A percentile compares a stretch with the other conserved stretches of the same genome.
These are phyloP conservation scores for Dolichoris vasculosae DNA, from an alignment of 1,140 invertebrate genomes.

Conservation along the genomic window DNA sequence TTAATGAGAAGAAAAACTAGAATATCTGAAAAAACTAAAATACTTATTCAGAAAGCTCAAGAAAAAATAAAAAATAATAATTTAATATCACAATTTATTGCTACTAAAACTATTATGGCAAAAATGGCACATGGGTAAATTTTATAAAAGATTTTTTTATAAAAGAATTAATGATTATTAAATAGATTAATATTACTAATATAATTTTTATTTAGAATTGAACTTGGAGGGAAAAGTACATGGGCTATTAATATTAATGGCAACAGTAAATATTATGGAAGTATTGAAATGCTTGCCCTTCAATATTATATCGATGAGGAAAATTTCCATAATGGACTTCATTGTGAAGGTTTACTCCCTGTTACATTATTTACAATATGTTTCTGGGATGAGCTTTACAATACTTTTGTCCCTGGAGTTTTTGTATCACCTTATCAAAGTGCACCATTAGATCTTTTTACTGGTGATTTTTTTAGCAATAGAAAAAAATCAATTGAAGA, in stretches of 20 bases:
- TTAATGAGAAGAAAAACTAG: slow-evolving; percentile 58
- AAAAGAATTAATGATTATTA: slow-evolving; percentile 20
- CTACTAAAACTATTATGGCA: slow-evolving; percentile 53
- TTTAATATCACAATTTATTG: not conserved
- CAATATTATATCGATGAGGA: slow-evolving; percentile 58
- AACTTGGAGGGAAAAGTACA: slow-evolving; percentile 57
- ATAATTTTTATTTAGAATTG: slow-evolving; percentile 51
- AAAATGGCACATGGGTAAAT: slow-evolving; percentile 58
- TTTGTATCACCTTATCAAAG: slow-evolving; percentile 81
- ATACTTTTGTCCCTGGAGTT: slow-evolving; percentile 77
- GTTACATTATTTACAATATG: slow-evolving; percentile 80
- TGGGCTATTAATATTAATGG: slow-evolving; percentile 58
- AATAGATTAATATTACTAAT: slow-evolving; percentile 37
- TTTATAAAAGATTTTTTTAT: slow-evolving; percentile 25
- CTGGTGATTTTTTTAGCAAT: slow-evolving; percentile 78
- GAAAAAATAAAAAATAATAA: slow-evolving; percentile 5
- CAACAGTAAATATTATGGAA: slow-evolving; percentile 56
- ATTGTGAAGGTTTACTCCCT: slow-evolving; percentile 83
- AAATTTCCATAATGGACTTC: slow-evolving; percentile 72
- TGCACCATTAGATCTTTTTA: slow-evolving; percentile 82
- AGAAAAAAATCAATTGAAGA: slow-evolving; percentile 77
- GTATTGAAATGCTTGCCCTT: slow-evolving; percentile 65
- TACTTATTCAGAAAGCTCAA: slow-evolving; percentile 32
- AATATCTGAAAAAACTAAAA: slow-evolving; percentile 52
- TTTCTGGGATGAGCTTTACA: slow-evolving; percentile 87